Evolutionary conservation across 37 sponge, comb jelly and placozoan species (phyloP).

Genomic region (Beroe forskalii): DNA sequence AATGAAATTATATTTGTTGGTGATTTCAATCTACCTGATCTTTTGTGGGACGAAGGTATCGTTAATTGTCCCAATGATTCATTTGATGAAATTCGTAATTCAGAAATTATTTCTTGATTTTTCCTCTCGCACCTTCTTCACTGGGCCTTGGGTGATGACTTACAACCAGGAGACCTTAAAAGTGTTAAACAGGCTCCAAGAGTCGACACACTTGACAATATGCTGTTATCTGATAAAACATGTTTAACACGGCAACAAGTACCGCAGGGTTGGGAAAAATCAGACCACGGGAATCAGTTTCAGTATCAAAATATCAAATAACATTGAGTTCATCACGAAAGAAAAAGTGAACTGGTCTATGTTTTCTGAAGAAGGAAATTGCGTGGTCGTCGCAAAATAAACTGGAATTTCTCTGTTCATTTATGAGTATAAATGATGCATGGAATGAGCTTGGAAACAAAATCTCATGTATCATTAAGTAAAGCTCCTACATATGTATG

Average conservation of each 20-base stretch:
- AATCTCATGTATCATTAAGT: neutral
- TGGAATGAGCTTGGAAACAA: neutral
- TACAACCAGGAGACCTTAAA: slow-evolving; percentile 4
- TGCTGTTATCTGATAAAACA: neutral
- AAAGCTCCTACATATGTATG: neutral
- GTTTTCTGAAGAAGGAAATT: neutral
- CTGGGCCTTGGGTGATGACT: slow-evolving; percentile 22
- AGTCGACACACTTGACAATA: slow-evolving; percentile 6
- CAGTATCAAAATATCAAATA: neutral
- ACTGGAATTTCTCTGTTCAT: slow-evolving; percentile 4
- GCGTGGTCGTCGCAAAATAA: neutral
- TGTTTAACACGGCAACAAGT: neutral
- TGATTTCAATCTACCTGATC: slow-evolving; percentile 46
- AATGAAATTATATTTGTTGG: slow-evolving; percentile 26
- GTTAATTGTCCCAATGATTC: slow-evolving; percentile 21
- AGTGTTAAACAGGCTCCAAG: neutral
- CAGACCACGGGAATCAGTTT: slow-evolving; percentile 17
- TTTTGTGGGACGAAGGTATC: slow-evolving; percentile 15
- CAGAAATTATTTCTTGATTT: slow-evolving; percentile 39
- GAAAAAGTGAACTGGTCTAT: slow-evolving; percentile 7
- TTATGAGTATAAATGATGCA: neutral
- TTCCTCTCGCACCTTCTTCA: neutral
- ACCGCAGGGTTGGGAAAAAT: slow-evolving; percentile 38
- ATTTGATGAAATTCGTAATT: neutral
- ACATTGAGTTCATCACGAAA: neutral